phyloP scores from a whole-genome alignment of 2,797 vertebrate genomes.

The Denticeps clupeoides region DNA sequence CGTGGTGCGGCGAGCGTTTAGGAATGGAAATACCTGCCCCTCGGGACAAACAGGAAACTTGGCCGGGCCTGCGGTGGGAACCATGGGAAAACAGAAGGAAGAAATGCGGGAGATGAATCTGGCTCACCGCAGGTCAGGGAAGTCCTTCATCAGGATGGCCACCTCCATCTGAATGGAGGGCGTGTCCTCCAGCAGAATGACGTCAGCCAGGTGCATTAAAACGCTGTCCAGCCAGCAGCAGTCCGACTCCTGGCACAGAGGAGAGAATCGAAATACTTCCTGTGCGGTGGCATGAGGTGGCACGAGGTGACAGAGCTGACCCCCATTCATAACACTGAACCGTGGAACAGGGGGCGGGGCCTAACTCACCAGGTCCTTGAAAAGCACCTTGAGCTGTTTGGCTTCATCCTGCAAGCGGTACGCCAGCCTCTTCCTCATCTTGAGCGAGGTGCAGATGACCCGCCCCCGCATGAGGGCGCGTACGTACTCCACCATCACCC shows the following conservation, averaged over 20 bases:
- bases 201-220: constrained; percentile 74
- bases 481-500: constrained; percentile 76
- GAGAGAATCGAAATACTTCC: constrained; percentile 13
- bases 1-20: too few species aligned
- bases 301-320: background rate
- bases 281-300: background rate
- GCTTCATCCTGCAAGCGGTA: constrained; percentile 75
- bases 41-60: background rate
- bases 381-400: constrained; percentile 78
- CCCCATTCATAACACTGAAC: background rate
- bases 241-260: constrained; percentile 62
- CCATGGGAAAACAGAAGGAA: background rate
- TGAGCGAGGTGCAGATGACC: constrained; percentile 73
- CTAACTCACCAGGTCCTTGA: constrained; percentile 73
- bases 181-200: constrained; percentile 81
- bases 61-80: too few species aligned
- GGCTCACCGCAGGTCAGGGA: constrained; percentile 81
- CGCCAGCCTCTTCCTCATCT: constrained; percentile 77
- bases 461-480: constrained; percentile 75
- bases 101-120: background rate
- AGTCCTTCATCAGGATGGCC: constrained; percentile 76
- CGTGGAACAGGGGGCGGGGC: background rate
- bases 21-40: too few species aligned
- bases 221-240: constrained; percentile 74
- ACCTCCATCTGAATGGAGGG: constrained; percentile 92